Conservation (phyloP, 2,888 invertebrate genomes). For the Cabera pusaria region DNA sequence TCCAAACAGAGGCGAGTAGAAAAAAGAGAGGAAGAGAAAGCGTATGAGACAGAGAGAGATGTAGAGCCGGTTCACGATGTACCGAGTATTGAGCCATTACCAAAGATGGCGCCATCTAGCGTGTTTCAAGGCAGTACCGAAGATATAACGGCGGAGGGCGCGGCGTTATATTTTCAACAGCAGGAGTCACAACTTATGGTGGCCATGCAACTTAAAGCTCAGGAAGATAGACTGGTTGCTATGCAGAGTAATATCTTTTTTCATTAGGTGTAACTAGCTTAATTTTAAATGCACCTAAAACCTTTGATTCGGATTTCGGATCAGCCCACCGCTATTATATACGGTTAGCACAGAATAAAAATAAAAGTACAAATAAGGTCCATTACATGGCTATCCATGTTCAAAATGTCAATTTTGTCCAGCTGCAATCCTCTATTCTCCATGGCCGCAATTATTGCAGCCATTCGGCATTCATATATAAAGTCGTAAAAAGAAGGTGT, state of each 20-base stretch:
- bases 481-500: too few species aligned
- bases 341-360: too few species aligned
- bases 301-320: too few species aligned
- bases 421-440: too few species aligned
- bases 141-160: constrained; percentile 79
- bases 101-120: constrained; percentile 25
- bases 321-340: too few species aligned
- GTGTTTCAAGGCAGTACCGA: constrained; percentile 51
- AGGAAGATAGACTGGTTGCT: constrained; percentile 83
- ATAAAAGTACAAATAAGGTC: too few species aligned
- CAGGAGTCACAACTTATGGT: constrained; percentile 85
- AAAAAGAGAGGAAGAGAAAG: constrained; percentile 28
- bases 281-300: too few species aligned
- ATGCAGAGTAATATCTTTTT: constrained; percentile 70
- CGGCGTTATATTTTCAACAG: constrained; percentile 82
- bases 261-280: too few species aligned
- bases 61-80: constrained; percentile 11
- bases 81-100: constrained; percentile 26
- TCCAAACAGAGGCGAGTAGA: constrained; percentile 22
- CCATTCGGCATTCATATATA: too few species aligned
- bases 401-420: too few species aligned
- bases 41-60: constrained; percentile 28
- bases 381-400: too few species aligned
- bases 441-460: too few species aligned
- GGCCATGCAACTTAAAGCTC: constrained; percentile 84